A percentile compares a stretch with the other conserved stretches of the same genome.
Conservation (phyloP, 2,888 invertebrate species). For the Gryllus longicercus region DNA sequence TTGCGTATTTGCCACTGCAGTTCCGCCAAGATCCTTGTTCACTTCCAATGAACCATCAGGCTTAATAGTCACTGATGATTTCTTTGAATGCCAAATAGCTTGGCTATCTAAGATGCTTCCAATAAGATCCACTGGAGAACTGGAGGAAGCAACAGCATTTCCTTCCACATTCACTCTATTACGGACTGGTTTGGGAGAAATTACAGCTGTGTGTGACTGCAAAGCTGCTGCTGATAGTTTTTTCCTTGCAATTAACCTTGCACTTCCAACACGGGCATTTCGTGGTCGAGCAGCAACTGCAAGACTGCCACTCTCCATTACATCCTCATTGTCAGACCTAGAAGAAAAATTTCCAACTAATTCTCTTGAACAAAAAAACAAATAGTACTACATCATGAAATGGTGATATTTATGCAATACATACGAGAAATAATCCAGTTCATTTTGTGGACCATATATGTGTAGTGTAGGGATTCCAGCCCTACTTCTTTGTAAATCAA, state of each 20-base stretch:
- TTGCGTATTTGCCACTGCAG: neutral
- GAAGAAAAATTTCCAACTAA: slow-evolving; percentile 24
- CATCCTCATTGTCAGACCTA: slow-evolving; percentile 50
- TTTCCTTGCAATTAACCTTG: slow-evolving; percentile 21
- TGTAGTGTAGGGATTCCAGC: slow-evolving; percentile 57
- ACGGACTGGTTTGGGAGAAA: neutral
- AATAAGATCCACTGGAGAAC: slow-evolving; percentile 55
- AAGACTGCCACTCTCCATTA: slow-evolving; percentile 40
- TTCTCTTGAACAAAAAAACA: too few relatives aligned
- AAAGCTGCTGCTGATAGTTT: slow-evolving; percentile 19
- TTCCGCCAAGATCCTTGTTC: slow-evolving; percentile 42
- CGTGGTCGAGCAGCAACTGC: slow-evolving; percentile 51
- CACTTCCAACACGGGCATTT: slow-evolving; percentile 40
- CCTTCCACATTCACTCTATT: neutral
- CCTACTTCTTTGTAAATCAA: slow-evolving; percentile 42
- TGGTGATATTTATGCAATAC: slow-evolving; percentile 33
- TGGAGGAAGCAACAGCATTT: slow-evolving; percentile 38
- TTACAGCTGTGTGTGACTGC: slow-evolving; percentile 17
- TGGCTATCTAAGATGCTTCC: slow-evolving; percentile 68
- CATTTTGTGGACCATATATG: slow-evolving; percentile 64
- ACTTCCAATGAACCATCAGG: slow-evolving; percentile 62
- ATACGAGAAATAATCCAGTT: slow-evolving; percentile 64
- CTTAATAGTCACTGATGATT: slow-evolving; percentile 56
- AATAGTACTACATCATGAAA: slow-evolving; percentile 40
- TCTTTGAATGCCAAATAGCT: slow-evolving; percentile 64